Base-by-base conservation (phyloP, 1,140 invertebrate species). In the Zaprionus gabonicus region DNA sequence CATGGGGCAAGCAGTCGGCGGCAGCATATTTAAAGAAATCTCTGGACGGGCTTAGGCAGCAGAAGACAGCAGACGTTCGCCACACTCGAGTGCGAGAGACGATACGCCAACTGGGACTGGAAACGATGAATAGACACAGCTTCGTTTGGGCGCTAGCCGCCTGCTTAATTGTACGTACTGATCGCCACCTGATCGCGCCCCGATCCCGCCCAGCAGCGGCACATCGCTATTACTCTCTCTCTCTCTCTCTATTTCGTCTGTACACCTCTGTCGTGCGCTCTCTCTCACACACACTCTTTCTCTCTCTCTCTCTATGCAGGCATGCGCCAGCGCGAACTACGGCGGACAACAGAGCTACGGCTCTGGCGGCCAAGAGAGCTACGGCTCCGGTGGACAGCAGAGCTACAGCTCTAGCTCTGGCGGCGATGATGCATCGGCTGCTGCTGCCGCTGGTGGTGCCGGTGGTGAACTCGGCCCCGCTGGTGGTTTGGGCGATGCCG, bases 1-100 rank as follows among this genome's bases (percentile, higher is more conserved):
- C 74, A 57, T 69, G 38, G 58, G 64, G 63, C 46, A 23, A 74
- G 25, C 63, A 36, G 15, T 57, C 70, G 59, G 49, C 72, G 63
- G 59, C 71, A 91, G 78, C 91, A 92, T 92, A 92, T 92, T 92
- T 92, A 92, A 92, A 92, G 81, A 85, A 88, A 84, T 78, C 76
- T 66, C 25, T 36, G 66, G 57, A 56, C 68, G 60, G 53, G 63
- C 65, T 77, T 81, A 71, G 78, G 71, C 83, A 92, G 72, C 84
- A 92, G 91, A 88, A 91, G 87, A 88, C 78, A 79, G 59, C 76
- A 73, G 87, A 80, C 75, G 72, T 75, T 92, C 87, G 80, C 70
- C 71, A 44, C 60, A 68, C 68, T 71, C 68, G 68, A 79, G 51
- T 60, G 44, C 60, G 71, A 72, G 60, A 68, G 20, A 46, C 41